Conservation (phyloP, 2,113 vertebrate species). For the Dasyprocta punctata region DNA sequence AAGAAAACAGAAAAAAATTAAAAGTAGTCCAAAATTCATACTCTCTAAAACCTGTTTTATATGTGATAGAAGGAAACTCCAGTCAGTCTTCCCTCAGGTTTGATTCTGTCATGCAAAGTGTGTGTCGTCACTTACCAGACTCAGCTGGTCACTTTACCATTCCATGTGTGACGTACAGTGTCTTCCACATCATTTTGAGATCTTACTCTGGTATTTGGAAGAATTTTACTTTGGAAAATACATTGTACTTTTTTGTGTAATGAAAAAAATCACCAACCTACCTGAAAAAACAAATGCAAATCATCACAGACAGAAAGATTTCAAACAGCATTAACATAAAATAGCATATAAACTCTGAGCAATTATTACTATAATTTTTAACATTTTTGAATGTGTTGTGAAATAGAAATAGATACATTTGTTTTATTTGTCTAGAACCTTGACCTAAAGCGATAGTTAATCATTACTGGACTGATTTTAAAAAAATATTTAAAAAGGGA, state of each 20-base stretch:
- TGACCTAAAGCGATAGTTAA: conserved; percentile 83
- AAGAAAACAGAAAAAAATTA: not conserved
- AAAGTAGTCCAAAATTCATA: not conserved
- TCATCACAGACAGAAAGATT: not conserved
- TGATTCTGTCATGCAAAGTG: not conserved
- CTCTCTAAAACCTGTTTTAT: not conserved
- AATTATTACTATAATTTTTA: not conserved
- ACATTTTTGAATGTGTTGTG: not conserved
- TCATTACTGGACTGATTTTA: conserved; percentile 79
- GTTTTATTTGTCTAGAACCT: conserved; percentile 65
- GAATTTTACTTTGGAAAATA: not conserved
- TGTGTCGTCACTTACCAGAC: not conserved
- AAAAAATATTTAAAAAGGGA: not conserved
- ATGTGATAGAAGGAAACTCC: not conserved
- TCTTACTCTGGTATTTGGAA: not conserved
- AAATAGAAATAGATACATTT: conserved; percentile 25
- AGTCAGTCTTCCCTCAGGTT: not conserved
- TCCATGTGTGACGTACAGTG: not conserved
- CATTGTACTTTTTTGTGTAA: not conserved
- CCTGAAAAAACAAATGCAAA: not conserved
- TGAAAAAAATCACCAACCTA: not conserved
- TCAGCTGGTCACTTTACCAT: not conserved
- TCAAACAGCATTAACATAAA: not conserved
- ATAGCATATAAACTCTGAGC: not conserved
- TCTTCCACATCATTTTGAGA: not conserved